Conservation (phyloP, 2,797 vertebrate genomes). For the Danionella dracula region DNA sequence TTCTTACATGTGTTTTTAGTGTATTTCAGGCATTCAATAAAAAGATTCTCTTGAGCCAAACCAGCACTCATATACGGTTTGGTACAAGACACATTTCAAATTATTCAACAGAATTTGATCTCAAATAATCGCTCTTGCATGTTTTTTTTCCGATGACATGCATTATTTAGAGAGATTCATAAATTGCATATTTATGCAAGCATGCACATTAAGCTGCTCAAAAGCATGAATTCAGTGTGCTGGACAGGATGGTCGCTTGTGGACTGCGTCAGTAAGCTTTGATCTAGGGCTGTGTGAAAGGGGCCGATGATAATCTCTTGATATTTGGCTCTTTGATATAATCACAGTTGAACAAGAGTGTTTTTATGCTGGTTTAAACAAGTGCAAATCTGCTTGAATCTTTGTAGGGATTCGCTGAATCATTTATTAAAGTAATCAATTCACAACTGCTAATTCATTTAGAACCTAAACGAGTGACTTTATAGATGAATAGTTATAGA, state of each 20-base stretch:
- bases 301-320: too few relatives aligned
- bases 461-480: too few relatives aligned
- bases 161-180: conserved; percentile 28
- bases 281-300: not conserved
- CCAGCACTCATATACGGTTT: not conserved
- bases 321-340: too few relatives aligned
- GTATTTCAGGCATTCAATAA: not conserved
- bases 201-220: conserved; percentile 19
- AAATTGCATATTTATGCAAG: conserved; percentile 35
- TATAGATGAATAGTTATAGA: too few relatives aligned
- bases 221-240: conserved; percentile 10
- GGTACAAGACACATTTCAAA: not conserved
- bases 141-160: conserved; percentile 8
- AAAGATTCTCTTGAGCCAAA: conserved; percentile 11
- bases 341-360: too few relatives aligned
- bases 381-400: too few relatives aligned
- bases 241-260: conserved; percentile 18
- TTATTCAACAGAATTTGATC: not conserved
- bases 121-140: not conserved
- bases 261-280: not conserved
- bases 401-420: too few relatives aligned
- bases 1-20: conserved; percentile 12
- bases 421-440: too few relatives aligned
- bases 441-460: too few relatives aligned
- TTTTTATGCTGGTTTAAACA: too few relatives aligned